Conservation (phyloP, 2,113 vertebrate species). For the Blennius ocellaris region DNA sequence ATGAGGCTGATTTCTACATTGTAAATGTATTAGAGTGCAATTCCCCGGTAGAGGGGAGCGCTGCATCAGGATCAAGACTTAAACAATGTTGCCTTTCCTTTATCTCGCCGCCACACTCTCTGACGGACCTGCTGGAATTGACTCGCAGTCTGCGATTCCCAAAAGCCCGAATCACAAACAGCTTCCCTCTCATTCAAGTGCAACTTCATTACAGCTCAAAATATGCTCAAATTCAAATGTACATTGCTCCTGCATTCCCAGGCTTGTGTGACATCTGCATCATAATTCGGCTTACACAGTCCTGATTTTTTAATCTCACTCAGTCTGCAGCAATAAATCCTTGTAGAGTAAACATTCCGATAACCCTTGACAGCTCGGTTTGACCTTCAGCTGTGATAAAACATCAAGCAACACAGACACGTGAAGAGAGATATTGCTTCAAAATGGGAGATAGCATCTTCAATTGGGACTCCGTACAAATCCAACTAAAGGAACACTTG, state of each 20-base stretch:
- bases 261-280: constrained; percentile 32
- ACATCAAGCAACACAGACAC: constrained; percentile 44
- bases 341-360: constrained; percentile 26
- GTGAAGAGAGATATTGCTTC: constrained; percentile 59
- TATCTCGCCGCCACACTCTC: constrained; percentile 77
- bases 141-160: constrained; percentile 58
- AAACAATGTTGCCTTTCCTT: constrained; percentile 75
- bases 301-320: neutral
- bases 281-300: constrained; percentile 31
- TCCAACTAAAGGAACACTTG: constrained; percentile 69
- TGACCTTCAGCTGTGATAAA: constrained; percentile 68
- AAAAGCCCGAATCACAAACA: constrained; percentile 61
- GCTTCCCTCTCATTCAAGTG: constrained; percentile 64
- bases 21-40: constrained; percentile 71
- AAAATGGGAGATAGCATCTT: constrained; percentile 60
- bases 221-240: constrained; percentile 43
- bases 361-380: constrained; percentile 12
- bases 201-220: constrained; percentile 64
- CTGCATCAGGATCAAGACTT: constrained; percentile 75
- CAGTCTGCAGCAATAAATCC: neutral
- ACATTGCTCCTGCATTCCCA: constrained; percentile 23
- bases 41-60: constrained; percentile 57
- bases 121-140: constrained; percentile 62
- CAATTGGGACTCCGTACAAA: constrained; percentile 50
- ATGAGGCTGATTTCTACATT: constrained; percentile 68